phyloP scores from a whole-genome alignment of 2,888 invertebrate species.

The Pyrocoelia pectoralis region DNA sequence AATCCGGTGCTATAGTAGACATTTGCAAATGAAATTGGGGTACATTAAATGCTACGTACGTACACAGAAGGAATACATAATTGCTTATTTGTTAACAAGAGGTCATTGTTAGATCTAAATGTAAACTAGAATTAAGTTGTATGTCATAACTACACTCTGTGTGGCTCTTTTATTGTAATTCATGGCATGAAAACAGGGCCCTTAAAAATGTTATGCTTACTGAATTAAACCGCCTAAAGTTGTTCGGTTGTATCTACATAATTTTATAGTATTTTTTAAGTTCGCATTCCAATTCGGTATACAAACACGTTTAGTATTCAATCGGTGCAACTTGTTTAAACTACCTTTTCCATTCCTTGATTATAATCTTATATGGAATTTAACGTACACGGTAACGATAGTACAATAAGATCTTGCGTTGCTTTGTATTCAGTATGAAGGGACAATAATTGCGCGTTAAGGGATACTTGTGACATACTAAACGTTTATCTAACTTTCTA shows the following conservation, averaged over 20 bases:
- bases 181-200: neutral
- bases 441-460: too few species aligned
- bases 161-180: neutral
- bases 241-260: neutral
- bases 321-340: neutral
- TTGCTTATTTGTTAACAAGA: constrained; percentile 28
- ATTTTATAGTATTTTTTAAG: neutral
- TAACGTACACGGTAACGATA: neutral
- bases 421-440: too few species aligned
- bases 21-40: constrained; percentile 30
- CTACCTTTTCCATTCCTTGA: neutral
- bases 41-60: constrained; percentile 25
- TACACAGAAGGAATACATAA: constrained; percentile 28
- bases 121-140: constrained; percentile 8
- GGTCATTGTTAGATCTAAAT: constrained; percentile 18
- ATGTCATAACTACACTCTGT: neutral
- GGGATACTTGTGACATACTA: too few species aligned
- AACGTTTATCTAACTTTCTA: too few species aligned
- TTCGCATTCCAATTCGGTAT: neutral
- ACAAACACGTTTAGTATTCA: neutral
- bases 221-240: neutral
- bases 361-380: neutral
- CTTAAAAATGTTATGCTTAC: neutral
- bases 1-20: constrained; percentile 28
- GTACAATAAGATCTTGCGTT: too few species aligned